Evolutionary conservation across 2,113 vertebrate genomes (phyloP).

Genomic region (Gymnorhina tibicen): DNA sequence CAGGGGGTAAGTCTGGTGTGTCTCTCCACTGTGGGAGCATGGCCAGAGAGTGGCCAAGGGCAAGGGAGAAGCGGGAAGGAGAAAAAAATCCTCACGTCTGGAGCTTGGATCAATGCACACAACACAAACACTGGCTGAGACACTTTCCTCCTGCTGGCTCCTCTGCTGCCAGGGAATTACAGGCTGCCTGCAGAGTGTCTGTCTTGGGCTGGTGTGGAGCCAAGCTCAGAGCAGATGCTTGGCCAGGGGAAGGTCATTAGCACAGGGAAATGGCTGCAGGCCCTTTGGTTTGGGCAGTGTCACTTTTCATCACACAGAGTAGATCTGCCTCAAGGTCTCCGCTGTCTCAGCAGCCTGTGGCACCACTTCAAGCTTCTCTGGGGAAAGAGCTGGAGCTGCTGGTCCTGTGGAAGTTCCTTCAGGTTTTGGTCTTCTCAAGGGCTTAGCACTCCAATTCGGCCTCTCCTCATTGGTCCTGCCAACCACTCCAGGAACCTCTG

Average conservation of each 20-base stretch:
- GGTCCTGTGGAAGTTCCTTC: not conserved
- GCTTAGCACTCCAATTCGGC: not conserved
- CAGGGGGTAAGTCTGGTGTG: rapidly evolving
- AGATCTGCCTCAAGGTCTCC: not conserved
- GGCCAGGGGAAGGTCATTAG: not conserved
- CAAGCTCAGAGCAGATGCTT: not conserved
- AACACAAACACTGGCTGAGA: not conserved
- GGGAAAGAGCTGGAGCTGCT: not conserved
- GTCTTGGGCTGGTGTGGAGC: not conserved
- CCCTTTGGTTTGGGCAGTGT: not conserved
- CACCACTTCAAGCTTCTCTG: not conserved
- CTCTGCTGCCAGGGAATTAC: not conserved
- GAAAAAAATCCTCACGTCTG: not conserved
- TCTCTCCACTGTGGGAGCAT: rapidly evolving
- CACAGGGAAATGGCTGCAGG: not conserved
- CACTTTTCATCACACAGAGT: not conserved
- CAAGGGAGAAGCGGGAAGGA: not conserved
- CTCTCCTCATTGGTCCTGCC: not conserved
- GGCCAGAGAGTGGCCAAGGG: not conserved
- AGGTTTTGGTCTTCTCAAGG: not conserved
- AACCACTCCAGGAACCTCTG: rapidly evolving
- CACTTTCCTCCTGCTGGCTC: not conserved
- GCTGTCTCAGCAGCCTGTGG: not conserved
- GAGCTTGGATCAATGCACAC: not conserved
- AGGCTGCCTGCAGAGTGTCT: not conserved